Percentiles rank a stretch among this genome's conserved stretches.
Evolutionary conservation across 1,140 invertebrate genomes (phyloP).

Genomic region (Hycleus phaleratus): DNA sequence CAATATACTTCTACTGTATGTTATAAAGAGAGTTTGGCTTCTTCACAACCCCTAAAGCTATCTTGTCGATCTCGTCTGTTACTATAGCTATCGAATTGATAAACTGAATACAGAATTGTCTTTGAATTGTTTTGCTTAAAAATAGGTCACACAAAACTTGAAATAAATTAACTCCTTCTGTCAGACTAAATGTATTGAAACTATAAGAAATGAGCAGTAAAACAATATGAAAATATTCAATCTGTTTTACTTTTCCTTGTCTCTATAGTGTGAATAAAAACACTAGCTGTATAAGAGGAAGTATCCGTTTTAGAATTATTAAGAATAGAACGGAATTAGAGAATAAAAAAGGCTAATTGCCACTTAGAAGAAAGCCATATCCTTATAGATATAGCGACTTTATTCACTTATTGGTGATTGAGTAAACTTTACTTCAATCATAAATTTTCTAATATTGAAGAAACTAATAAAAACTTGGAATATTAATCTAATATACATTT

Average conservation of each 20-base stretch:
- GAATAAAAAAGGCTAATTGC: no score
- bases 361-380: no score
- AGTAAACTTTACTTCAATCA: background rate
- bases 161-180: no score
- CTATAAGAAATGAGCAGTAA: no score
- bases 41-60: conserved; percentile 15
- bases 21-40: conserved; percentile 12
- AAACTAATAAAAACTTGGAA: background rate
- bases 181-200: no score
- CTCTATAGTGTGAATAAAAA: no score
- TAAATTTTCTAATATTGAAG: background rate
- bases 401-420: background rate
- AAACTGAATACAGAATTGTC: conserved; percentile 8
- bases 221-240: no score
- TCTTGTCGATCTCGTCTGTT: background rate
- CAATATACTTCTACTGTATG: conserved; percentile 21
- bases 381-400: background rate
- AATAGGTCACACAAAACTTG: background rate
- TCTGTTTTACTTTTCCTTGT: no score
- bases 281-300: no score
- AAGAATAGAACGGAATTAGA: background rate
- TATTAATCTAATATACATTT: background rate
- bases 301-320: conserved; percentile 12
- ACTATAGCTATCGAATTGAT: background rate
- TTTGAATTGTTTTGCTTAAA: background rate